These are phyloP conservation scores for Mionectes macconnelli DNA, from an alignment of 2,113 vertebrate species.

Conservation along the genomic window DNA sequence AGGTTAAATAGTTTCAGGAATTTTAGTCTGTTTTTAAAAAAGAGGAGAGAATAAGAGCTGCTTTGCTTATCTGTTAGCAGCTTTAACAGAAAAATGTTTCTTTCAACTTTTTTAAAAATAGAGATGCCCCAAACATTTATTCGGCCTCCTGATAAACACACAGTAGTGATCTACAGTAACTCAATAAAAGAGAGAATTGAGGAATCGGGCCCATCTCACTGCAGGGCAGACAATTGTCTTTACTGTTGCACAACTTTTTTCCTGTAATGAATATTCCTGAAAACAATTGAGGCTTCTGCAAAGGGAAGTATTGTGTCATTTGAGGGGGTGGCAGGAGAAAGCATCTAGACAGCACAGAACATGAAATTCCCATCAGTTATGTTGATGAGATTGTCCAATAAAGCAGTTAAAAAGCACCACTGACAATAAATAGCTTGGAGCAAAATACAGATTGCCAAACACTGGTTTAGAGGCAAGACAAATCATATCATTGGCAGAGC, in stretches of 20 bases:
- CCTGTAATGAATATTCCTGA: conserved; percentile 33
- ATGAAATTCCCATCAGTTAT: conserved; percentile 21
- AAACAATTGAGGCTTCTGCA: not conserved
- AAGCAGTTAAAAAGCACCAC: conserved; percentile 14
- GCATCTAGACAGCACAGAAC: not conserved
- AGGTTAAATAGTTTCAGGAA: not conserved
- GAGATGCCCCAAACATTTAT: not conserved
- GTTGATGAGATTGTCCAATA: conserved; percentile 43
- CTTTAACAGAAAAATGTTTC: not conserved
- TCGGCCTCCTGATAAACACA: not conserved
- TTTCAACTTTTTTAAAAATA: not conserved
- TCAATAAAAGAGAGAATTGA: not conserved
- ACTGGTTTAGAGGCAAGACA: conserved; percentile 24
- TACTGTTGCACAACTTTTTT: not conserved
- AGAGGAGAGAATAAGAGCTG: not conserved
- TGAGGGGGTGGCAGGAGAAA: not conserved
- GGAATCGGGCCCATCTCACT: not conserved
- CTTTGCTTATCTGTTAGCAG: not conserved
- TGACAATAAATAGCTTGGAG: conserved; percentile 42
- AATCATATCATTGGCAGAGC: conserved; percentile 7
- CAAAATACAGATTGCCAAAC: conserved; percentile 22
- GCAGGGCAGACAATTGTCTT: not conserved
- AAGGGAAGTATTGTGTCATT: not conserved
- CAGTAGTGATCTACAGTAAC: not conserved
- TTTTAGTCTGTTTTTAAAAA: not conserved